A percentile compares a stretch with the other conserved stretches of the same genome.
These are phyloP conservation scores for Pagrus major DNA, from an alignment of 2,113 vertebrate genomes.

Conservation along the genomic window DNA sequence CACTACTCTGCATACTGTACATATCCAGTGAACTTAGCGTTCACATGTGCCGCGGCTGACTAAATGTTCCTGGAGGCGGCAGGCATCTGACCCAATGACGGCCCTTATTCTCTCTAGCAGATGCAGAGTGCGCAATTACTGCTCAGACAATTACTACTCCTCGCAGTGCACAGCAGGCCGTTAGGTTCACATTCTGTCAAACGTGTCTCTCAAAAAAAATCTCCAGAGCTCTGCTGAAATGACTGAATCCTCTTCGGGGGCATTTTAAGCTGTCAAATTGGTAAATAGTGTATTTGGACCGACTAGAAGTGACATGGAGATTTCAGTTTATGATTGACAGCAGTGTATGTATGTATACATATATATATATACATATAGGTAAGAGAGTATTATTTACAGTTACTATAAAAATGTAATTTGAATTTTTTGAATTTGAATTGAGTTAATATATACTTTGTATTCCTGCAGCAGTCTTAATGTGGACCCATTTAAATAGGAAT, in stretches of 20 bases:
- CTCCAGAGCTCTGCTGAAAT: conserved; percentile 14
- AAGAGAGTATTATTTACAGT: not conserved
- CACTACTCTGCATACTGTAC: not conserved
- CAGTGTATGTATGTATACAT: not conserved
- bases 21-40: not conserved
- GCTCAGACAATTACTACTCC: conserved; percentile 60
- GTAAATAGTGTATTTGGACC: conserved; percentile 20
- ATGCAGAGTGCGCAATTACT: conserved; percentile 68
- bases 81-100: conserved; percentile 44
- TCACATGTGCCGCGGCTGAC: conserved; percentile 12
- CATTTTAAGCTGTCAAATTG: conserved; percentile 18
- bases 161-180: conserved; percentile 48
- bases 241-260: conserved; percentile 15
- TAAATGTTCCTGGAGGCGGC: conserved; percentile 35
- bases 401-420: not conserved
- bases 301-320: not conserved
- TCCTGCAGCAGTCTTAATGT: conserved; percentile 5
- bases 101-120: conserved; percentile 60
- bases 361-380: no score
- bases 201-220: not conserved
- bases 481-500: not conserved
- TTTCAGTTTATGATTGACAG: conserved; percentile 25
- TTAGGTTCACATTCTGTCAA: conserved; percentile 34
- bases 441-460: not conserved
- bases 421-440: no score